Evolutionary conservation across 2,113 vertebrate genomes (phyloP).

Genomic region (Entomyzon cyanotis): DNA sequence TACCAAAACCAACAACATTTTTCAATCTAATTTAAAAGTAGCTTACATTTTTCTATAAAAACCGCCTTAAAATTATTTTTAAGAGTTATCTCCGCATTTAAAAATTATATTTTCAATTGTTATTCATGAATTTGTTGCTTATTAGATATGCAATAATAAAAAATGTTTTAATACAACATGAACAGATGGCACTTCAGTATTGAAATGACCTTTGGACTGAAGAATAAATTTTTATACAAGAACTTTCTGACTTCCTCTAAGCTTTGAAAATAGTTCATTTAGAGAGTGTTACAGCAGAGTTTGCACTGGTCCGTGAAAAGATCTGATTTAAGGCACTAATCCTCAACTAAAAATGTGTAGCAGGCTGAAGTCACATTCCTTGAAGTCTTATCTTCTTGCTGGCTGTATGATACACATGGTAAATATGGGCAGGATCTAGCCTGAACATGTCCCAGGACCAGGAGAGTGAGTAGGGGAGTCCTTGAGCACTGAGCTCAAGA

Average conservation of each 20-base stretch:
- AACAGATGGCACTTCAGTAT: constrained; percentile 7
- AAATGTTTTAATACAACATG: neutral
- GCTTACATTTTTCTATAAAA: neutral
- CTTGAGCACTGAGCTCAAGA: neutral
- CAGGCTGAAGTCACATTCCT: neutral
- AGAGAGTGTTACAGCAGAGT: neutral
- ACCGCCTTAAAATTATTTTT: neutral
- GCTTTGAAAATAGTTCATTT: neutral
- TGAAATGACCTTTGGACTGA: constrained; percentile 1
- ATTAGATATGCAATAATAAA: neutral
- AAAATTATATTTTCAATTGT: neutral
- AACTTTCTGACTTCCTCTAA: neutral
- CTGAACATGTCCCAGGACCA: neutral
- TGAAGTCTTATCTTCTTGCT: neutral
- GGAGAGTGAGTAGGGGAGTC: neutral
- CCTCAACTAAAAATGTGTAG: neutral
- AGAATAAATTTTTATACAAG: neutral
- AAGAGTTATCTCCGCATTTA: neutral
- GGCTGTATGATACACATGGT: neutral
- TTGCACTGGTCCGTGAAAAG: neutral
- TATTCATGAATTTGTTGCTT: neutral
- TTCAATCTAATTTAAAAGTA: neutral
- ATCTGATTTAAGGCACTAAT: neutral
- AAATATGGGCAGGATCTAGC: neutral
- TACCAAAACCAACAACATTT: neutral